These are phyloP conservation scores for Apogon talboti DNA, from an alignment of 2,797 vertebrate genomes.

Conservation along the genomic window DNA sequence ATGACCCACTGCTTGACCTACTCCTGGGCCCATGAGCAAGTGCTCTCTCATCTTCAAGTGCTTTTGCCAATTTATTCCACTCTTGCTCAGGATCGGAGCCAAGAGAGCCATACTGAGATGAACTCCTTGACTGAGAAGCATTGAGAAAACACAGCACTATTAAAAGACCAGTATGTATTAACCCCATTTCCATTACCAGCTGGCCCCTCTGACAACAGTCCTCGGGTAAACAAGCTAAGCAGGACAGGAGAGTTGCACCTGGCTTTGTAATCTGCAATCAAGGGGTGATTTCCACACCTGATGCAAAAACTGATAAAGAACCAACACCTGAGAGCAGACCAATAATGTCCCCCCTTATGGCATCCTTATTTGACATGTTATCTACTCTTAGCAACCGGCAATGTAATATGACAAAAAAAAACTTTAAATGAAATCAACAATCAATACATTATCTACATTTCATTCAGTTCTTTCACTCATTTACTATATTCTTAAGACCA, in stretches of 20 bases:
- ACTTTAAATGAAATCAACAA: neutral
- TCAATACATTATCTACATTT: too few species aligned
- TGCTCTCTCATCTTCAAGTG: accelerated
- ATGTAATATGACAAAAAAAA: neutral
- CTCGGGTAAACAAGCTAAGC: neutral
- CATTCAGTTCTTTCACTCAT: too few species aligned
- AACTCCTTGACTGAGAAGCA: neutral
- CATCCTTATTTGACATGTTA: neutral
- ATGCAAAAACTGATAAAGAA: conserved; percentile 38
- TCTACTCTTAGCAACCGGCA: neutral
- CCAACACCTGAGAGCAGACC: conserved; percentile 38
- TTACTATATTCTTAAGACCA: too few species aligned
- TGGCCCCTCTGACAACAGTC: neutral
- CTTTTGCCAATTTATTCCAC: conserved; percentile 31
- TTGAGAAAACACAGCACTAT: conserved; percentile 31
- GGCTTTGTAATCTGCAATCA: conserved; percentile 36
- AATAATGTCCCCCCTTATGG: neutral
- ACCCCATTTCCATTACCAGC: conserved; percentile 52
- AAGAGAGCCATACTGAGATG: neutral
- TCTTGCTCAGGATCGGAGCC: conserved; percentile 25
- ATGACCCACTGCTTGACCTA: neutral
- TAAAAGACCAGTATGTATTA: conserved; percentile 27
- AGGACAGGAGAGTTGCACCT: accelerated
- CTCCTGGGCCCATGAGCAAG: neutral
- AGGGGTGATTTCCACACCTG: conserved; percentile 46